Evolutionary conservation across 30 jellyfish, hydroid and myxozoan genomes (phyloP).

Genomic region (Mastigias papua): DNA sequence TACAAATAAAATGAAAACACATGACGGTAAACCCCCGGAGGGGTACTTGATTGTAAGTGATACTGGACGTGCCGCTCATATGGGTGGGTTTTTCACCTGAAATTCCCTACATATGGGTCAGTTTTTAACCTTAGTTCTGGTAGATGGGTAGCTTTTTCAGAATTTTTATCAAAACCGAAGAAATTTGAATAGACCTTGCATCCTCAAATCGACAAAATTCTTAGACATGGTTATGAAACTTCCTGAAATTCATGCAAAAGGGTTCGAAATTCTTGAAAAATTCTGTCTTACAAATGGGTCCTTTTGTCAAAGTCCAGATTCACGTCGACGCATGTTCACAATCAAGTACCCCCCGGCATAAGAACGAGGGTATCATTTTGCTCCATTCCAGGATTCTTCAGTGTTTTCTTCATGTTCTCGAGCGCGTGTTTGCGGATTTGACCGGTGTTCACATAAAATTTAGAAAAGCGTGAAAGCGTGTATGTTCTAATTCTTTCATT

Average conservation of each 20-base stretch:
- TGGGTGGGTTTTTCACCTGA: conserved; percentile 1
- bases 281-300: conserved; percentile 11
- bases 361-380: neutral
- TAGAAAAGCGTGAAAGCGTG: too few species aligned
- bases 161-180: conserved; percentile 7
- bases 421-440: too few species aligned
- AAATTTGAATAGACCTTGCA: conserved; percentile 13
- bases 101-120: conserved; percentile 21
- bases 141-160: conserved; percentile 21
- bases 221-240: neutral
- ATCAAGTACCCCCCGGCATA: conserved; percentile 16
- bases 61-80: conserved; percentile 11
- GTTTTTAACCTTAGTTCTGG: conserved; percentile 8
- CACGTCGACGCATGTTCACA: conserved; percentile 14
- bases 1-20: too few species aligned
- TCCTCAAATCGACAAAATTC: conserved; percentile 15
- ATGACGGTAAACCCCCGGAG: too few species aligned
- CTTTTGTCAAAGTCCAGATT: conserved; percentile 22
- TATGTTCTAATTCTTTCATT: too few species aligned
- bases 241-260: conserved; percentile 25
- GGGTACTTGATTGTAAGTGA: too few species aligned
- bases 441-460: too few species aligned
- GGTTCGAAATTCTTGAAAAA: conserved; percentile 1
- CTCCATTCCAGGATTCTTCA: neutral
- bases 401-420: neutral